These are phyloP conservation scores for Brenthis ino DNA, from an alignment of 2,888 invertebrate genomes.

Conservation along the genomic window DNA sequence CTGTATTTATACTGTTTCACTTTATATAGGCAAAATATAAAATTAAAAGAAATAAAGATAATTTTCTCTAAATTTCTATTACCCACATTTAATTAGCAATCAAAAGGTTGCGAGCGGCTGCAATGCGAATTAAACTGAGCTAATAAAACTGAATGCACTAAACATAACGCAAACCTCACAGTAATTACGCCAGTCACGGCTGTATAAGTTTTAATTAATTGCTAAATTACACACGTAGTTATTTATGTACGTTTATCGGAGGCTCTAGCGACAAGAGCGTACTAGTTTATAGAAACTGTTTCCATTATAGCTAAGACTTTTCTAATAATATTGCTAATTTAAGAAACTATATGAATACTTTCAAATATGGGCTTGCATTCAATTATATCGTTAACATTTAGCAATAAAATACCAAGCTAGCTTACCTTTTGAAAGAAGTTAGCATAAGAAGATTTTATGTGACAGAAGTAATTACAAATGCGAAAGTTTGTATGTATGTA, in stretches of 20 bases:
- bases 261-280: constrained; percentile 50
- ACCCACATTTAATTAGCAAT: constrained; percentile 26
- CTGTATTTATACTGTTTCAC: not conserved
- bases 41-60: constrained; percentile 5
- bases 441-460: too few relatives aligned
- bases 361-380: not conserved
- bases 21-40: not conserved
- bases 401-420: too few relatives aligned
- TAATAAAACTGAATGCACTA: constrained; percentile 60
- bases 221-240: constrained; percentile 72
- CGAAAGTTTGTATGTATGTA: too few relatives aligned
- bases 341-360: not conserved
- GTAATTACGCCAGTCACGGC: constrained; percentile 74
- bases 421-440: too few relatives aligned
- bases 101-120: constrained; percentile 28
- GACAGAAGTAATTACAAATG: too few relatives aligned
- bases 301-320: constrained; percentile 45
- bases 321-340: not conserved
- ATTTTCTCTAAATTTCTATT: constrained; percentile 16
- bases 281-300: constrained; percentile 54
- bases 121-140: constrained; percentile 38
- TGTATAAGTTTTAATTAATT: constrained; percentile 80
- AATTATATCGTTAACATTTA: too few relatives aligned
- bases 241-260: constrained; percentile 60
- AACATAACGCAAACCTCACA: constrained; percentile 64